Percentiles rank a stretch among this genome's conserved stretches.
Conservation (phyloP, 2,797 vertebrate species). For the Vipera ursinii region DNA sequence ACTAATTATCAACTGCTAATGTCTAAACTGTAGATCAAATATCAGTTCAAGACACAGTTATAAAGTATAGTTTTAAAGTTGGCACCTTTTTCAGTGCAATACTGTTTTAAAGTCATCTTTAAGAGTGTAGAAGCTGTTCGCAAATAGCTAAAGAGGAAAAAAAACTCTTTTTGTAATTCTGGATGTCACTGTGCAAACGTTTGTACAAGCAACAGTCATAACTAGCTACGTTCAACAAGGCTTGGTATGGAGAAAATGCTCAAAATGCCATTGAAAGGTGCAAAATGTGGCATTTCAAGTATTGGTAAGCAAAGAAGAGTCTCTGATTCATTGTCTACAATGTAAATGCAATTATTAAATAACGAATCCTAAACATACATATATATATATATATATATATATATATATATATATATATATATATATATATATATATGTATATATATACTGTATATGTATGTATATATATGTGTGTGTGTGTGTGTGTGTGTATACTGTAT, state of each 20-base stretch:
- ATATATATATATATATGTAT: too few species aligned
- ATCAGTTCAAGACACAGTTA: not conserved
- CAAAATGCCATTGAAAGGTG: not conserved
- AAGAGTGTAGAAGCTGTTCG: not conserved
- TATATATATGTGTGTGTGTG: too few species aligned
- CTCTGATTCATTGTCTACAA: not conserved
- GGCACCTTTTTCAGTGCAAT: not conserved
- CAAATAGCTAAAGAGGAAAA: not conserved
- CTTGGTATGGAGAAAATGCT: not conserved
- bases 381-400: too few species aligned
- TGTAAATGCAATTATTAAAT: not conserved
- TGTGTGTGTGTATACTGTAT: too few species aligned
- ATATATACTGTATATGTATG: fast-evolving
- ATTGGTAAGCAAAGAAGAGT: not conserved
- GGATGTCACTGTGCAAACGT: not conserved
- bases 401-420: too few species aligned
- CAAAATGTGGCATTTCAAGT: not conserved
- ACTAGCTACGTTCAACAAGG: not conserved
- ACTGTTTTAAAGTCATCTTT: not conserved
- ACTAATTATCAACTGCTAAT: not conserved
- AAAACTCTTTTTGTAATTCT: not conserved
- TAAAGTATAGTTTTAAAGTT: not conserved
- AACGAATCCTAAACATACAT: not conserved
- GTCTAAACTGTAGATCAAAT: not conserved
- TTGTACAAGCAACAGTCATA: not conserved